A percentile compares a stretch with the other conserved stretches of the same genome.
phyloP scores from a whole-genome alignment of 2,888 invertebrate species.

The Ashinkailepas kermadecensis region DNA sequence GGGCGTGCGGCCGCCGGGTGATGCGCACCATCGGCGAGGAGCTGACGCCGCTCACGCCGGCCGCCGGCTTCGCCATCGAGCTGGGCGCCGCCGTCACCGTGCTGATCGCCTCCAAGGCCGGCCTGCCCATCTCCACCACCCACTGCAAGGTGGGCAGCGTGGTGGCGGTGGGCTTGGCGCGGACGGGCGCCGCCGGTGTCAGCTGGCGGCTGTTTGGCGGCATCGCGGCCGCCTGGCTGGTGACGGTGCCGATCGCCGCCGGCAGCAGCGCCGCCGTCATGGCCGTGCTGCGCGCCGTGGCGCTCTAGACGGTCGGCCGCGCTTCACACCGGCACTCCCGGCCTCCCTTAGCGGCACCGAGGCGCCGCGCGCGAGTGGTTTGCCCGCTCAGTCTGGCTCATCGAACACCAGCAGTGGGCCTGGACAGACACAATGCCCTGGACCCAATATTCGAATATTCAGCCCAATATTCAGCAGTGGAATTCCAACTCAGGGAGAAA shows the following conservation, averaged over 20 bases:
- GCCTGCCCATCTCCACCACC: conserved; percentile 94
- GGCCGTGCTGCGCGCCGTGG: conserved; percentile 47
- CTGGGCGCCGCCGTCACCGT: conserved; percentile 95
- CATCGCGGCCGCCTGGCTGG: conserved; percentile 95
- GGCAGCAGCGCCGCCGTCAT: conserved; percentile 74
- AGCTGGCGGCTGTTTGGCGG: conserved; percentile 77
- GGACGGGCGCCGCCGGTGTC: conserved; percentile 57
- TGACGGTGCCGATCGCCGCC: conserved; percentile 89
- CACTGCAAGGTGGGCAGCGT: conserved; percentile 99
- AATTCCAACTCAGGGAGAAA: no score
- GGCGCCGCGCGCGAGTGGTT: no score
- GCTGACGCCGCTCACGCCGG: conserved; percentile 94
- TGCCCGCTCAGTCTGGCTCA: no score
- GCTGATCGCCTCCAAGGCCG: conserved; percentile 89
- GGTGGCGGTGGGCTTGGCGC: conserved; percentile 85
- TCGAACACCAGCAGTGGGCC: no score
- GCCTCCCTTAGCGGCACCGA: no score
- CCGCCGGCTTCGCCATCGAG: conserved; percentile 92
- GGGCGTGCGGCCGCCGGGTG: conserved; percentile 93
- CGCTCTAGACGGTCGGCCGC: background rate
- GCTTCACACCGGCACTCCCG: background rate
- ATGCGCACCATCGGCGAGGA: conserved; percentile 96
- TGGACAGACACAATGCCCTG: no score
- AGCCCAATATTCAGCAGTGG: no score
- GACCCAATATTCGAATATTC: no score